A percentile compares a stretch with the other conserved stretches of the same genome.
These are phyloP conservation scores for Lasioglossum baleicum DNA, from an alignment of 1,140 invertebrate species.

Conservation along the genomic window DNA sequence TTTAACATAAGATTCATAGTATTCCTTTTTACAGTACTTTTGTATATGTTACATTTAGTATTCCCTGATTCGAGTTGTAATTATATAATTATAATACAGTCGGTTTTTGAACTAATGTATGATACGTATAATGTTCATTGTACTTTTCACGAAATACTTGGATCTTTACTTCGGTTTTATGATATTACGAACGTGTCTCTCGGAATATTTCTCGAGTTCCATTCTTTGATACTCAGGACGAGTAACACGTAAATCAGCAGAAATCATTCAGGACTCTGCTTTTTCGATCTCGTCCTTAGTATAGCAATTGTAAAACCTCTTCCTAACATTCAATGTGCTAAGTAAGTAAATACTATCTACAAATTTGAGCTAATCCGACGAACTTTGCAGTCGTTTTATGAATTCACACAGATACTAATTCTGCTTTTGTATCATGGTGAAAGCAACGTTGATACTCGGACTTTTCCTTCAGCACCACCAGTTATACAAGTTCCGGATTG, in stretches of 20 bases:
- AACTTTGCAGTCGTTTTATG: slow-evolving; percentile 57
- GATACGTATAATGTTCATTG: slow-evolving; percentile 54
- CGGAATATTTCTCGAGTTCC: not conserved
- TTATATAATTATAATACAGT: slow-evolving; percentile 48
- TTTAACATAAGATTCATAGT: slow-evolving; percentile 2
- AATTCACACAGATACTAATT: slow-evolving; percentile 77
- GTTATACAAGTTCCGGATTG: slow-evolving; percentile 84
- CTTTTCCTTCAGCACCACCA: slow-evolving; percentile 82
- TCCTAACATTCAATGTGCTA: slow-evolving; percentile 12
- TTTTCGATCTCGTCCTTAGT: not conserved
- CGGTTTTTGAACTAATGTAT: slow-evolving; percentile 29
- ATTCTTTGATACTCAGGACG: not conserved
- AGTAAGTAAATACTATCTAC: slow-evolving; percentile 50
- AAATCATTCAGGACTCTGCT: not conserved
- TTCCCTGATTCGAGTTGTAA: slow-evolving; percentile 54
- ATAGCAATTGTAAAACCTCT: slow-evolving; percentile 9
- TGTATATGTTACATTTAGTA: slow-evolving; percentile 51
- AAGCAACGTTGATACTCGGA: slow-evolving; percentile 83
- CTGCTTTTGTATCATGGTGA: slow-evolving; percentile 78
- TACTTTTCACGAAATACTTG: slow-evolving; percentile 57
- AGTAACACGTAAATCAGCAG: not conserved
- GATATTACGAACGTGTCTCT: slow-evolving; percentile 14
- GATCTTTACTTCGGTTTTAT: slow-evolving; percentile 16
- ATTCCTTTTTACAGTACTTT: slow-evolving; percentile 36
- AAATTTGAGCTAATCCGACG: slow-evolving; percentile 49